Conservation (phyloP, 2,888 invertebrate genomes). For the Acleris literana region DNA sequence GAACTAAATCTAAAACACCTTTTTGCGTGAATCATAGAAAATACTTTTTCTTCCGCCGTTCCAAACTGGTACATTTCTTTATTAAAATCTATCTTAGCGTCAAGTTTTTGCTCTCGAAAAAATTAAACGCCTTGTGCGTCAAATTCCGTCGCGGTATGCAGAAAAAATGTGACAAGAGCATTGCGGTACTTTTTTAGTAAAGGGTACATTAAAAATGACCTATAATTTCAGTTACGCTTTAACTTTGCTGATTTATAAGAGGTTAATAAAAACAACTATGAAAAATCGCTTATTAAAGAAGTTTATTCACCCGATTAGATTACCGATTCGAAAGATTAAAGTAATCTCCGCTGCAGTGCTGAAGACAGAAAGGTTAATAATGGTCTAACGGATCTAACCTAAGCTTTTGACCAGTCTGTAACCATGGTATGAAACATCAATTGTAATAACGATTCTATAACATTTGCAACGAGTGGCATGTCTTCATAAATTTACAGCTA, state of each 20-base stretch:
- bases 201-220: constrained; percentile 18
- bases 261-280: constrained; percentile 9
- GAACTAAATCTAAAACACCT: constrained; percentile 31
- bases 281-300: constrained; percentile 1
- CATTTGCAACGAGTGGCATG: background rate
- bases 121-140: constrained; percentile 7
- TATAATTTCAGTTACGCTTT: constrained; percentile 7
- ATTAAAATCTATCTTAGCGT: constrained; percentile 25
- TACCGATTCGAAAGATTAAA: constrained; percentile 7
- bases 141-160: constrained; percentile 13
- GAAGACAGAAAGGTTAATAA: too few relatives aligned
- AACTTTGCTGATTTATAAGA: background rate
- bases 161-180: constrained; percentile 14
- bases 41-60: constrained; percentile 27
- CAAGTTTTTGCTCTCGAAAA: constrained; percentile 19
- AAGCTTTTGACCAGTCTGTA: too few relatives aligned
- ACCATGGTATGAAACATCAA: background rate
- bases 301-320: constrained; percentile 11
- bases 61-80: constrained; percentile 34
- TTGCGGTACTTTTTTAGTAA: constrained; percentile 24
- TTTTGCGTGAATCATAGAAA: constrained; percentile 34
- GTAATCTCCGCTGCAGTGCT: too few relatives aligned
- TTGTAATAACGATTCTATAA: background rate
- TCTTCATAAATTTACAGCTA: constrained; percentile 6
- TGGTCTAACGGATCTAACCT: too few relatives aligned